Evolutionary conservation across 2,888 invertebrate genomes (phyloP), one percentile per base, ranked within the genome.

Genomic region (Scrobipalpa atriplicella): DNA sequence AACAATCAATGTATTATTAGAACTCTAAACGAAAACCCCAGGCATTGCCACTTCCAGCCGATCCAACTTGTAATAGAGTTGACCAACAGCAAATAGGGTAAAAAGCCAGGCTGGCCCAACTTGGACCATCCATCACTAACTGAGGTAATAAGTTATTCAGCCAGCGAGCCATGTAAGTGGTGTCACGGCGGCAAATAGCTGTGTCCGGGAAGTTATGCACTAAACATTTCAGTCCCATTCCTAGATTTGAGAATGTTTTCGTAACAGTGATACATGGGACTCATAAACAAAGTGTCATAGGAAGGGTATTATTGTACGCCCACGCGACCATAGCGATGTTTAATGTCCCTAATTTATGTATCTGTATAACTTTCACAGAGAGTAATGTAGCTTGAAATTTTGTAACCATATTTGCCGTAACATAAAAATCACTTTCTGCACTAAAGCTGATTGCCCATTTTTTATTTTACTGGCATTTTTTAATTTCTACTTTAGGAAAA

Each of bases 51-150:
- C 16, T n/a, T 1, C 47, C n/a, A 8, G 8, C 52, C 58, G 5
- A 58, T 58, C 58, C 3, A 58, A 58, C 58, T 58, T 58, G 58
- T 58, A 58, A 58, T 58, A 58, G 58, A 58, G 58, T 58, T 58
- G 36, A 13, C 36, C 58, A 29, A 36, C 29, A 58, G 58, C 58
- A 36, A 58, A 58, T 36, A 29, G 58, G 29, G 58, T n/a, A 58
- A 58, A 58, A 58, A 58, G n/a, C 36, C 6, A 16, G n/a, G n/a
- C 47, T 6, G 16, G 47, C n/a, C 5, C 54, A 62, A 62, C 61
- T 62, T 62, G 11, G 19, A 10, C 61, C 41, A 62, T 62, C 61
- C 11, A 62, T 62, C 61, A 62, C 61, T 62, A 62, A 62, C 41
- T 62, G 61, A 39, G 61, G n/a, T 41, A 62, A 18, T 62, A 41